Evolutionary conservation across 2,888 invertebrate species (phyloP).

Genomic region (Pantelozetes paolii): DNA sequence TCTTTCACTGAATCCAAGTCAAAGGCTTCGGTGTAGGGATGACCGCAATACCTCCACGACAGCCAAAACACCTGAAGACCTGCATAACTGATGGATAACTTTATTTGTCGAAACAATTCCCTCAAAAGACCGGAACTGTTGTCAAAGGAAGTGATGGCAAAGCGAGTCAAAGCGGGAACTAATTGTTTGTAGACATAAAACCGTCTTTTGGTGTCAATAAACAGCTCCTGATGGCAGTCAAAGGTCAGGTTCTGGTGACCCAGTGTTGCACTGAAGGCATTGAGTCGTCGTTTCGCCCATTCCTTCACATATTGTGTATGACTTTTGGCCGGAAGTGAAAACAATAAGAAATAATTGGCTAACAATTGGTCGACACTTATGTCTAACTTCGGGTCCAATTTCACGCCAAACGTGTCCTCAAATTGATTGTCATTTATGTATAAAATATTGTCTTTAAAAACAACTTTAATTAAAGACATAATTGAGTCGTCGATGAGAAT

Average conservation of each 20-base stretch:
- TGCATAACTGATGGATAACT: background rate
- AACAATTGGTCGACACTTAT: background rate
- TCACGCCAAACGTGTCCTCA: background rate
- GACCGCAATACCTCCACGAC: background rate
- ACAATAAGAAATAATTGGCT: slow-evolving; percentile 5
- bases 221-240: background rate
- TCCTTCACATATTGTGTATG: background rate
- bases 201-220: background rate
- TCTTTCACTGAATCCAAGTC: background rate
- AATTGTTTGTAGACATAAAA: background rate
- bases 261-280: background rate
- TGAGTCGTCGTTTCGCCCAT: background rate
- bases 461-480: background rate
- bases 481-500: background rate
- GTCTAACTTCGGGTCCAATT: background rate
- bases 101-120: background rate
- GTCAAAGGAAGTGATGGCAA: background rate
- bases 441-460: background rate
- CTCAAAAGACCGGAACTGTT: background rate
- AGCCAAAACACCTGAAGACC: background rate
- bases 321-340: background rate
- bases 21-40: background rate
- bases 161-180: background rate
- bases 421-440: background rate
- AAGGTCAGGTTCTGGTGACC: background rate